These are phyloP conservation scores for Meta bourneti DNA, from an alignment of 2,888 invertebrate species.

Conservation along the genomic window DNA sequence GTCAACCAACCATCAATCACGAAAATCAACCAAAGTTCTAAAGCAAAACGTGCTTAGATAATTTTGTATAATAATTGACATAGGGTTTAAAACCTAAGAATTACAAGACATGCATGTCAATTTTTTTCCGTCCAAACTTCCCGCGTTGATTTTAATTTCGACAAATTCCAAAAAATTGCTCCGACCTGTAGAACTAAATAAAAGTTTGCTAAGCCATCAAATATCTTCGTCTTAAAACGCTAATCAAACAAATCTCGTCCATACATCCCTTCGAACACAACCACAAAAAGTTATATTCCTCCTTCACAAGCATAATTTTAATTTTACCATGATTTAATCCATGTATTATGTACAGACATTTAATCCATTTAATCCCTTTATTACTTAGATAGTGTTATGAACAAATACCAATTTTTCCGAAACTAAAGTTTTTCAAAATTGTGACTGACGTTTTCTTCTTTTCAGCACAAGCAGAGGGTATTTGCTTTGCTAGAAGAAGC, in stretches of 20 bases:
- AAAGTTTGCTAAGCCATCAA: too few relatives aligned
- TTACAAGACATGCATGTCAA: too few relatives aligned
- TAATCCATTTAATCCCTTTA: background rate
- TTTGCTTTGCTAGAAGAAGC: slow-evolving; percentile 81
- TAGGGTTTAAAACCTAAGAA: too few relatives aligned
- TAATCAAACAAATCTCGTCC: background rate
- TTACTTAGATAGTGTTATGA: background rate
- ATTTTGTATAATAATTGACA: too few relatives aligned
- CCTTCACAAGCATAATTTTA: background rate
- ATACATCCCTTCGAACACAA: background rate
- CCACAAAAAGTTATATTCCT: background rate
- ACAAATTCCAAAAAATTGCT: too few relatives aligned
- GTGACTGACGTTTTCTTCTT: slow-evolving; percentile 5
- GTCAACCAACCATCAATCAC: too few relatives aligned
- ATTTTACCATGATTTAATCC: background rate
- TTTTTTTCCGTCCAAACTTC: too few relatives aligned
- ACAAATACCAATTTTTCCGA: background rate
- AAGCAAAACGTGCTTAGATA: too few relatives aligned
- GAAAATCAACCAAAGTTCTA: too few relatives aligned
- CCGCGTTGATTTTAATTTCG: too few relatives aligned
- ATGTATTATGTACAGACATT: background rate
- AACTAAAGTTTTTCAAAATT: background rate
- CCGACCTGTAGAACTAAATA: too few relatives aligned
- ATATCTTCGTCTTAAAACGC: too few relatives aligned
- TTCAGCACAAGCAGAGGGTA: slow-evolving; percentile 82